phyloP scores from a whole-genome alignment of 2,113 vertebrate species.

The Vidua macroura region DNA sequence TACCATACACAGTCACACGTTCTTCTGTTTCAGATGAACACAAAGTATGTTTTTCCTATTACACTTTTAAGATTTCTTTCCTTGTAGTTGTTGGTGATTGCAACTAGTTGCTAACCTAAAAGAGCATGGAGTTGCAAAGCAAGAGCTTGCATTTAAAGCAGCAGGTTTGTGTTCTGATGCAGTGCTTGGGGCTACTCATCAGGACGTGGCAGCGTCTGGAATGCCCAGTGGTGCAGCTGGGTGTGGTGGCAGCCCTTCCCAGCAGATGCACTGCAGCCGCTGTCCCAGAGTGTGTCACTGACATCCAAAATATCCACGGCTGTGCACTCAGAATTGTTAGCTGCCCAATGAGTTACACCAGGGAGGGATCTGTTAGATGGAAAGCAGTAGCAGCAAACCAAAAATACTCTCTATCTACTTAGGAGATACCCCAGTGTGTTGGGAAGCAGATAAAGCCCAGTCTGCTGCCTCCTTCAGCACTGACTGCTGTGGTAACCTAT shows the following conservation, averaged over 20 bases:
- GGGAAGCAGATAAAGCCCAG: background rate
- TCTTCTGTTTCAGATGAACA: background rate
- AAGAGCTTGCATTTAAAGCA: background rate
- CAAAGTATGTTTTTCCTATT: background rate
- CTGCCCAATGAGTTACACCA: background rate
- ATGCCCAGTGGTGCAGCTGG: background rate
- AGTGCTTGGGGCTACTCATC: background rate
- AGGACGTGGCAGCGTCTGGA: background rate
- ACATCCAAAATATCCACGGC: background rate
- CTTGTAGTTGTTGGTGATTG: background rate
- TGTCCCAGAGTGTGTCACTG: background rate
- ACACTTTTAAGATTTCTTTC: background rate
- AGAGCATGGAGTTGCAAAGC: background rate
- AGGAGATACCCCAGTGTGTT: background rate
- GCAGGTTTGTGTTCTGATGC: background rate
- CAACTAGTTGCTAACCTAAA: background rate
- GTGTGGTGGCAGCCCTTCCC: background rate
- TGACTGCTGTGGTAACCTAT: background rate
- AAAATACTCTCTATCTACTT: background rate
- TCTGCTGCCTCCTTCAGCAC: background rate
- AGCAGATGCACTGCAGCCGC: background rate
- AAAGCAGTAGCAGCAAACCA: background rate
- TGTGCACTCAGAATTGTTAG: fast-evolving
- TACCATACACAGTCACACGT: background rate
- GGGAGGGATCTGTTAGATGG: background rate